Base-by-base conservation (phyloP, 2,797 vertebrate genomes). In the Molossus alvarezi region DNA sequence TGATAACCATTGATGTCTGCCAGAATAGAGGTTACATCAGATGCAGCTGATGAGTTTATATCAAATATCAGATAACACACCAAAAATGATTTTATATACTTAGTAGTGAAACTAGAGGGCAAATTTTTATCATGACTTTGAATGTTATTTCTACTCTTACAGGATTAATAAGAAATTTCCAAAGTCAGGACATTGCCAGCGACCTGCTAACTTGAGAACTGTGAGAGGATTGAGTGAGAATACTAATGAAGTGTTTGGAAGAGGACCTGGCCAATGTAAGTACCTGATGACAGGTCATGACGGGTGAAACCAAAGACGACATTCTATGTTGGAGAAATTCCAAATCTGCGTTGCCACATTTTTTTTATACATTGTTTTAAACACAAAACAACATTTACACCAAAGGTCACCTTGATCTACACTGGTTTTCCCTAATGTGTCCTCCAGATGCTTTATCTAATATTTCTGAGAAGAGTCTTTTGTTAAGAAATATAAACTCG, bases 401-500 rank as follows among this genome's bases (percentile, higher is more conserved):
- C 58, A 41, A 91, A 65, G 29, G 12, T 87, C 25, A 79, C 48
- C 29, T 67, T 94, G 27, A 48, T 15, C 9, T 79, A 41, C 12
- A 62, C 33, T 17, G 8, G 23, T 23, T 65, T 60, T 33, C 9
- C 53, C 27, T 86, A 18, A 57, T 33, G 60, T 94, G n/a, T 75
- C 64, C 37, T n/a, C 33, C 73, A 83, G 64, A 62, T 53, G 15
- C 18, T 73, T 92, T 65, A 27, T 37, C 21, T 90, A 55, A 29
- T 15, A 69, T 60, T 90, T 95, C 55, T 83, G 29, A 62, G 67
- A 94, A 89, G 23, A 71, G 41, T 55, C 15, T 37, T 53, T 20
- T 41, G 25, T 67, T 77, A 91, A 93, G 60, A 65, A 64, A 81
- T 53, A 85, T 25, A 80, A 91, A 65, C 21, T 90, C 45, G 33